These are phyloP conservation scores for Origma solitaria DNA, from an alignment of 2,113 vertebrate genomes.

Conservation along the genomic window DNA sequence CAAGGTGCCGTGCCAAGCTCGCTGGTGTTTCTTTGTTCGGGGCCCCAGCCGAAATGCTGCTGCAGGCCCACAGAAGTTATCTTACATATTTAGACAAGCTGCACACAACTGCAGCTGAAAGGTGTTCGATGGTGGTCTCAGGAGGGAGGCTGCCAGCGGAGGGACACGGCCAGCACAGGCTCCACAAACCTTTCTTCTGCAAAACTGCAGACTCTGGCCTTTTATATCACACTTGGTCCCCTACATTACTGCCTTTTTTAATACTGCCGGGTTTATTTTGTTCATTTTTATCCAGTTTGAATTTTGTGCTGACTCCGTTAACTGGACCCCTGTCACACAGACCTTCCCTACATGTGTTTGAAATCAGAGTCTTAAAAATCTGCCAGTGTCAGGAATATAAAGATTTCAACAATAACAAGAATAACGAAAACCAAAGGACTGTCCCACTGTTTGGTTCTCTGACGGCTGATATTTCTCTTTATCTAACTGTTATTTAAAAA, in stretches of 20 bases:
- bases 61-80: slow-evolving; percentile 39
- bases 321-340: background rate
- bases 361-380: slow-evolving; percentile 8
- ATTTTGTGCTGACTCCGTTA: background rate
- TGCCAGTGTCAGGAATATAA: background rate
- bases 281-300: background rate
- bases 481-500: background rate
- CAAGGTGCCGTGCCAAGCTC: slow-evolving; percentile 23
- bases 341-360: background rate
- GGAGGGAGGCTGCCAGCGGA: background rate
- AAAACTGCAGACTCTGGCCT: background rate
- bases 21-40: background rate
- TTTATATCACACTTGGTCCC: background rate
- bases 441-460: background rate
- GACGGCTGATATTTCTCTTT: slow-evolving; percentile 10
- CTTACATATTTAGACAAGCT: slow-evolving; percentile 40
- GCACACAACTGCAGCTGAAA: slow-evolving; percentile 44
- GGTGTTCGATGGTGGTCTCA: slow-evolving; percentile 45
- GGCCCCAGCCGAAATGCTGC: slow-evolving; percentile 20
- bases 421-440: background rate
- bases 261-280: background rate
- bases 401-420: background rate
- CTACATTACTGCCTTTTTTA: background rate
- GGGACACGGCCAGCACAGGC: background rate
- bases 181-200: background rate